Percentiles rank a stretch among this genome's conserved stretches.
Evolutionary conservation across 2,888 invertebrate genomes (phyloP).

Genomic region (Poecilobothrus nobilitatus): DNA sequence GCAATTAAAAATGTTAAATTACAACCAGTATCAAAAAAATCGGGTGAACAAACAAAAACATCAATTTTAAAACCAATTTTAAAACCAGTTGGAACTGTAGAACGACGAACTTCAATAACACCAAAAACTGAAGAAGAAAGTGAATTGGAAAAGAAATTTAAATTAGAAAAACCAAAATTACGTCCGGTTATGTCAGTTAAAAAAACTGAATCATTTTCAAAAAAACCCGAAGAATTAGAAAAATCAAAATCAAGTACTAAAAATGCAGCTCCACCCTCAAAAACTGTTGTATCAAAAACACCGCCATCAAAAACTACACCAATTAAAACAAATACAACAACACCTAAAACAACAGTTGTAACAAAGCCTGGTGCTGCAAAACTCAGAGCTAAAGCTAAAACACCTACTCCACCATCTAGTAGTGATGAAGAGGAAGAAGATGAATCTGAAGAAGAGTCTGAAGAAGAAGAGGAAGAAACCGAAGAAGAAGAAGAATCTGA

Average conservation of each 20-base stretch:
- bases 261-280: slow-evolving; percentile 13
- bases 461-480: slow-evolving; percentile 11
- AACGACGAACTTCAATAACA: slow-evolving; percentile 37
- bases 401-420: slow-evolving; percentile 12
- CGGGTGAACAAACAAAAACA: slow-evolving; percentile 25
- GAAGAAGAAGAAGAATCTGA: slow-evolving; percentile 29
- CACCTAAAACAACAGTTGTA: not conserved
- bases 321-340: slow-evolving; percentile 16
- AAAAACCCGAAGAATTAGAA: slow-evolving; percentile 38
- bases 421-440: slow-evolving; percentile 14
- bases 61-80: slow-evolving; percentile 24
- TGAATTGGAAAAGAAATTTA: slow-evolving; percentile 41
- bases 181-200: slow-evolving; percentile 38
- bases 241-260: slow-evolving; percentile 32
- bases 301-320: not conserved
- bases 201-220: slow-evolving; percentile 33
- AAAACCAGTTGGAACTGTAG: slow-evolving; percentile 20
- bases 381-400: slow-evolving; percentile 13
- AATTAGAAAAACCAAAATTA: slow-evolving; percentile 40
- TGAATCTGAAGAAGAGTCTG: slow-evolving; percentile 8
- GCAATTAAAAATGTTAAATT: slow-evolving; percentile 14
- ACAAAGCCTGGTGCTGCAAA: not conserved
- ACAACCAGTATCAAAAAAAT: slow-evolving; percentile 21
- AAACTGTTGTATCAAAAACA: not conserved
- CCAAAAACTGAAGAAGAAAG: slow-evolving; percentile 19